Percentiles rank a stretch among this genome's conserved stretches.
Evolutionary conservation across 2,113 vertebrate genomes (phyloP).

Genomic region (Cynoglossus semilaevis): DNA sequence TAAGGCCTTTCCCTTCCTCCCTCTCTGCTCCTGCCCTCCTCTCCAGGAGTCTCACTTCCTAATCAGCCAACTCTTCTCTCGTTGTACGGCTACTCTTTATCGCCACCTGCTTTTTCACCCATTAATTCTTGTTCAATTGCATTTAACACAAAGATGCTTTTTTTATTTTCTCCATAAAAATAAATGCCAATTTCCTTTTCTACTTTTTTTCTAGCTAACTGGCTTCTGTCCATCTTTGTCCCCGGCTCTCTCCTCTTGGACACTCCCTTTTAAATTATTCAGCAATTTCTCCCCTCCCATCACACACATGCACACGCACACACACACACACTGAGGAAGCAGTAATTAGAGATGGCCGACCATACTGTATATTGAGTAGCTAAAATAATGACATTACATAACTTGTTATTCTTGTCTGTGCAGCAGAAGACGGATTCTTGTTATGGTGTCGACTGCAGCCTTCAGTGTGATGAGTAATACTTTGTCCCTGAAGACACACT

Average conservation of each 20-base stretch:
- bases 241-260: conserved; percentile 3
- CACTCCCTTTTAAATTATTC: conserved; percentile 34
- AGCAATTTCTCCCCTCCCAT: conserved; percentile 12
- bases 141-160: too few species aligned
- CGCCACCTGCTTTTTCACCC: conserved; percentile 4
- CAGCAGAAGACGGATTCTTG: conserved; percentile 15
- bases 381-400: conserved; percentile 50
- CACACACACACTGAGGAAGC: conserved; percentile 21
- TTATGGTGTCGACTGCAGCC: conserved; percentile 43
- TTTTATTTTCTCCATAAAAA: too few species aligned
- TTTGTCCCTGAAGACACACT: conserved; percentile 29
- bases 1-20: conserved; percentile 51
- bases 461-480: conserved; percentile 48
- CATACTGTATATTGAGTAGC: conserved; percentile 23
- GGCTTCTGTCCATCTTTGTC: conserved; percentile 15
- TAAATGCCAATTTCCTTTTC: not conserved
- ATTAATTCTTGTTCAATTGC: too few species aligned
- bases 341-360: conserved; percentile 34
- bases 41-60: conserved; percentile 28
- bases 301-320: conserved; percentile 19
- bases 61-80: conserved; percentile 2
- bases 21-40: conserved; percentile 42
- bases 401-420: conserved; percentile 27
- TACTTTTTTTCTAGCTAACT: not conserved
- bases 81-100: conserved; percentile 11